Evolutionary conservation across 2,888 invertebrate species (phyloP).

Genomic region (Acronicta alni): DNA sequence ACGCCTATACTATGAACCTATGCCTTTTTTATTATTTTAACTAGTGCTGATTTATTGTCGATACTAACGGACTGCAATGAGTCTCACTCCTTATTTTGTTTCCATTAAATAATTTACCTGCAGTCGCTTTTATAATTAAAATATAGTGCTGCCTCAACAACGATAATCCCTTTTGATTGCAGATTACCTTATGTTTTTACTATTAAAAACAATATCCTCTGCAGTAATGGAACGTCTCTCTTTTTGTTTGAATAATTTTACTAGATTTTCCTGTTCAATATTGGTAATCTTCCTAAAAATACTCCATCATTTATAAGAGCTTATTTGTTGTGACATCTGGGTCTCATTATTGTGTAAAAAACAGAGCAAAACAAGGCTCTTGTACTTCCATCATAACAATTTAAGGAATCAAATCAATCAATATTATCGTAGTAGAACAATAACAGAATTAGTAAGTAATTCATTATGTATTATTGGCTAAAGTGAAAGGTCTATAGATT

Average conservation of each 20-base stretch:
- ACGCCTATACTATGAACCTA: too few species aligned
- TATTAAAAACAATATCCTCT: conserved; percentile 4
- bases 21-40: too few species aligned
- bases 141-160: conserved; percentile 21
- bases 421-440: too few species aligned
- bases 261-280: conserved; percentile 5
- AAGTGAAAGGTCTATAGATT: too few species aligned
- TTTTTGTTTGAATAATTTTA: conserved; percentile 9
- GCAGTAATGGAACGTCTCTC: conserved; percentile 7
- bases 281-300: not conserved
- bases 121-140: conserved; percentile 29
- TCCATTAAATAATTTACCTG: conserved; percentile 8
- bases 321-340: not conserved
- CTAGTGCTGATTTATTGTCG: not conserved
- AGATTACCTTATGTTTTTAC: conserved; percentile 28
- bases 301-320: not conserved
- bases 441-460: too few species aligned
- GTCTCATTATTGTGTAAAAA: too few species aligned
- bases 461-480: too few species aligned
- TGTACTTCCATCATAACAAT: too few species aligned
- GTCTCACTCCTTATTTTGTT: conserved; percentile 3
- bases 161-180: conserved; percentile 30
- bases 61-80: conserved; percentile 13
- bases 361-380: too few species aligned
- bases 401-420: too few species aligned